Evolutionary conservation across 35 echinoderm and acorn worm species (phyloP).

Genomic region (Diadema setosum): DNA sequence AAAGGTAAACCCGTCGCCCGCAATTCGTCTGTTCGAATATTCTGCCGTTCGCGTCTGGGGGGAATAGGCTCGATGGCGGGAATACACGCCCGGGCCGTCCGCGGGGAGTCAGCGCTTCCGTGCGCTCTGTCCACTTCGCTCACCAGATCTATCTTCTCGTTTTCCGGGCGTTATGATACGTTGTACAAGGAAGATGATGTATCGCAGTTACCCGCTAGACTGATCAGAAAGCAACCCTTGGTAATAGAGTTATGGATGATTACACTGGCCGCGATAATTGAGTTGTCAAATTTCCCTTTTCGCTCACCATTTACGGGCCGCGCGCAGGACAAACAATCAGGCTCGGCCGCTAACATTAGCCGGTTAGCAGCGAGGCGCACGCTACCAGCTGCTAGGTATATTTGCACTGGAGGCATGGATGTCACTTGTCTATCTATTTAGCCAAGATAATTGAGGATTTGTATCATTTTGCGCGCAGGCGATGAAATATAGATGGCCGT

Average conservation of each 20-base stretch:
- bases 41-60: too few relatives aligned
- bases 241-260: background rate
- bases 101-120: background rate
- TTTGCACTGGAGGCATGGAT: too few relatives aligned
- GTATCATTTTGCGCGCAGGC: background rate
- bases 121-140: background rate
- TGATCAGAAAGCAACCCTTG: background rate
- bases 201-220: constrained; percentile 5
- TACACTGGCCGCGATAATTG: background rate
- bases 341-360: background rate
- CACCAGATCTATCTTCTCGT: too few relatives aligned
- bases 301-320: background rate
- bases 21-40: background rate
- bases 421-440: background rate
- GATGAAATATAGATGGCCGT: background rate
- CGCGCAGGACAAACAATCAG: background rate
- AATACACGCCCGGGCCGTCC: background rate
- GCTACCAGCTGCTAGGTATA: background rate
- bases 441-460: background rate
- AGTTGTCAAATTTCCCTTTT: background rate
- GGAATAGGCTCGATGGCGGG: too few relatives aligned
- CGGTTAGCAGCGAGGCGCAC: background rate
- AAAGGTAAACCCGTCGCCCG: background rate
- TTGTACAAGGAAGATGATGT: background rate
- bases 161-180: background rate